Evolutionary conservation across 1,140 invertebrate species (phyloP).

Genomic region (Adoxophyes honmai): DNA sequence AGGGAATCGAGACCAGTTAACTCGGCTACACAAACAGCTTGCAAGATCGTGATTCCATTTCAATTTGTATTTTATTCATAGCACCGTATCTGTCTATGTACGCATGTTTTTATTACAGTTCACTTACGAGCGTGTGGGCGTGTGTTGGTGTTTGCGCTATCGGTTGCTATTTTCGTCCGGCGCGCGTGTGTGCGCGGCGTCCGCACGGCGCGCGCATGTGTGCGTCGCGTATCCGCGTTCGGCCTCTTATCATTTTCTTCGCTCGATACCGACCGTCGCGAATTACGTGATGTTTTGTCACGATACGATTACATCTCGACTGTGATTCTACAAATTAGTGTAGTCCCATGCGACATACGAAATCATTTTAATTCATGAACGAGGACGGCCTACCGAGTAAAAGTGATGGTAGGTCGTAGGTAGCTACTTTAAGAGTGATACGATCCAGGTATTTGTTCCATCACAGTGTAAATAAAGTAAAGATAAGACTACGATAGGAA

Average conservation of each 20-base stretch:
- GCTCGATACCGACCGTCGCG: conserved; percentile 42
- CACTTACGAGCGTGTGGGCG: conserved; percentile 63
- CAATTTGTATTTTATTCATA: conserved; percentile 63
- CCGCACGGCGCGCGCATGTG: conserved; percentile 30
- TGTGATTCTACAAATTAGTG: no score
- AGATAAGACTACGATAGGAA: neutral
- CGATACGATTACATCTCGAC: neutral
- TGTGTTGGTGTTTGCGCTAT: conserved; percentile 73
- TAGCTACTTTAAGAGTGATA: no score
- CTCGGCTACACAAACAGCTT: conserved; percentile 29
- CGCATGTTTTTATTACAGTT: conserved; percentile 73
- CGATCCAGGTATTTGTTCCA: no score
- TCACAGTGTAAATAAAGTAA: no score
- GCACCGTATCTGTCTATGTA: conserved; percentile 49
- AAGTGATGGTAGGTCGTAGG: no score
- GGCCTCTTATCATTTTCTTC: conserved; percentile 62
- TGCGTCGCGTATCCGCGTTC: conserved; percentile 61
- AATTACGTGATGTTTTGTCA: conserved; percentile 43
- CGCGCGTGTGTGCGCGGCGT: conserved; percentile 41
- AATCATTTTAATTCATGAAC: no score
- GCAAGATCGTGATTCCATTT: conserved; percentile 52
- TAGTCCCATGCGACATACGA: no score
- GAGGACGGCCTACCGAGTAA: no score
- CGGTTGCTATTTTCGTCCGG: conserved; percentile 62
- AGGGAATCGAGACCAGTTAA: conserved; percentile 17